Evolutionary conservation across 2,888 invertebrate genomes (phyloP), one percentile per base, ranked within the genome.

Genomic region (Sipunculus nudus): DNA sequence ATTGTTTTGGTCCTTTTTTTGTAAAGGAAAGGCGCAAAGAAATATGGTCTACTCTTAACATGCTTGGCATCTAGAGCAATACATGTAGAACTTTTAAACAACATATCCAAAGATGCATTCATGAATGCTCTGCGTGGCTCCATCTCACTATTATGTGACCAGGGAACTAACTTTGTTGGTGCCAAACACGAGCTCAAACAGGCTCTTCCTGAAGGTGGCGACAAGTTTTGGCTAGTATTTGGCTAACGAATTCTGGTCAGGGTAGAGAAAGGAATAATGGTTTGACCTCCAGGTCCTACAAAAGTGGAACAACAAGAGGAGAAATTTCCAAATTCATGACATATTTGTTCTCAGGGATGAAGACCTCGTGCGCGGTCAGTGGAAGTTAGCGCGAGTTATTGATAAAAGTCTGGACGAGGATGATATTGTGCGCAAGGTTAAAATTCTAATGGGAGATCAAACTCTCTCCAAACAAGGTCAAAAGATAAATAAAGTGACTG

Each of bases 1-100:
- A 75, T 46, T 72, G 66, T 56, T 75, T 75, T 57, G 74, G 73
- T 8, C 73, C 72, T 5, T 74, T 67, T n/a, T n/a, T 53, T 2
- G 59, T 68, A 0, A 74, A 72, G 49, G 50, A 65, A 35, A 69
- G 74, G n/a, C 64, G 73, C 0, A 70, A 74, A 71, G 57, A 53
- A 70, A 13, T 72, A 71, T 65, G 72, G 70, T 3, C 48, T 73
- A 0, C 39, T 76, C 2, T 65, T 73, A 32, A 74, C 73, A 2
- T 73, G 73, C 49, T 45, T 73, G 65, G 60, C 65, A 8, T 61
- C 59, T 2, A 62, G 71, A 19, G 73, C 68, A 3, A 57, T 73
- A 8, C 71, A 74, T 56, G 61, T 73, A 5, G 72, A 74, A 46
- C 62, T 66, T 45, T 25, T 68, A 4, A 63, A 73, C 26, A 65